Conservation (phyloP, 1,140 invertebrate species). For the Pseudomyrmex concolor region DNA sequence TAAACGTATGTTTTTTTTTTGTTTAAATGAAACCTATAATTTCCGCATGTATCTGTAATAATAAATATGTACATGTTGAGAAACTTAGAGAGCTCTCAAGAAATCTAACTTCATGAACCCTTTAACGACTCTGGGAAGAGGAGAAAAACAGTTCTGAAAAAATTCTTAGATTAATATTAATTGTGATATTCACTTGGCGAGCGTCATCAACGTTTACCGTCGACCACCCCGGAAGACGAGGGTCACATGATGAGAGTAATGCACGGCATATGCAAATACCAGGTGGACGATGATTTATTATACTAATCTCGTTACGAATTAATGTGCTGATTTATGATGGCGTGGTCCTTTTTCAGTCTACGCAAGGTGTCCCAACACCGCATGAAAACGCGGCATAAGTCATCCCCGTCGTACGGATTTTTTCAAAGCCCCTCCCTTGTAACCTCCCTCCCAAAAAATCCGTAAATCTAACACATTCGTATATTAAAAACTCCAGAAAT, state of each 20-base stretch:
- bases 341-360: conserved; percentile 53
- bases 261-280: conserved; percentile 39
- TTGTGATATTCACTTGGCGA: conserved; percentile 60
- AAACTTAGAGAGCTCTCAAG: not conserved
- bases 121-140: not conserved
- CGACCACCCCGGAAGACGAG: conserved; percentile 51
- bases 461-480: conserved; percentile 47
- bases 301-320: conserved; percentile 67
- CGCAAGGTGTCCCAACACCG: conserved; percentile 32
- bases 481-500: conserved; percentile 47
- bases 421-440: conserved; percentile 12
- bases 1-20: too few species aligned
- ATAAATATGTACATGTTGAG: too few species aligned
- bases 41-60: too few species aligned
- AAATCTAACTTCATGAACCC: not conserved
- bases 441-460: conserved; percentile 11
- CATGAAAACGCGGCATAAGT: conserved; percentile 59
- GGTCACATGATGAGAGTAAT: conserved; percentile 49
- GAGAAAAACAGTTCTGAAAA: conserved; percentile 1
- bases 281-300: conserved; percentile 64
- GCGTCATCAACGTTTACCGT: conserved; percentile 54
- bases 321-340: conserved; percentile 63
- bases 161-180: conserved; percentile 45
- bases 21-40: too few species aligned
- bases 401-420: conserved; percentile 49